These are phyloP conservation scores for Leistus spinibarbis DNA, from an alignment of 2,888 invertebrate species.

Conservation along the genomic window DNA sequence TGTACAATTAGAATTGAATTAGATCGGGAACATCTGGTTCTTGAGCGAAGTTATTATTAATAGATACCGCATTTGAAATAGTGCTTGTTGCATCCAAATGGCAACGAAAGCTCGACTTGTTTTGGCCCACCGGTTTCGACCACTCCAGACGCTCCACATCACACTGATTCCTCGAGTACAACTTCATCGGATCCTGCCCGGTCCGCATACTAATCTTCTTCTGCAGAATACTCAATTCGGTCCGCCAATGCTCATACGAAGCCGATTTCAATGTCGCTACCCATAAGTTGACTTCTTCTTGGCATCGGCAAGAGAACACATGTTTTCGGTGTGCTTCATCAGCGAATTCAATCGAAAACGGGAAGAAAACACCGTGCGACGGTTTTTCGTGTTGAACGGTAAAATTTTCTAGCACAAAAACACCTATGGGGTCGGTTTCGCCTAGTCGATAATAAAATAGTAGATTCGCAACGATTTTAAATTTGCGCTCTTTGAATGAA, in stretches of 20 bases:
- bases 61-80: conserved; percentile 14
- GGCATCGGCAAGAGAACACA: conserved; percentile 72
- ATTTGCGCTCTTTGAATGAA: conserved; percentile 76
- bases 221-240: conserved; percentile 67
- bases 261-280: conserved; percentile 69
- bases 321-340: conserved; percentile 73
- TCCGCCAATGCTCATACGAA: conserved; percentile 74
- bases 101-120: conserved; percentile 53
- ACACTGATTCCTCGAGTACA: conserved; percentile 50
- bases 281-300: conserved; percentile 74
- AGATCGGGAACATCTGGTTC: conserved; percentile 39
- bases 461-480: conserved; percentile 75
- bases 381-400: conserved; percentile 71
- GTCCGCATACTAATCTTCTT: conserved; percentile 71
- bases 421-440: conserved; percentile 70
- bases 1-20: conserved; percentile 40
- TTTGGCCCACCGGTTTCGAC: conserved; percentile 42
- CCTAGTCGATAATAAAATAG: conserved; percentile 79
- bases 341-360: conserved; percentile 74
- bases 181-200: conserved; percentile 63
- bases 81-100: conserved; percentile 47
- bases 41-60: conserved; percentile 15
- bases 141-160: conserved; percentile 41
- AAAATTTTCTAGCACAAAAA: conserved; percentile 76
- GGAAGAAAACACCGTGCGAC: conserved; percentile 69